These are phyloP conservation scores for Tragelaphus buxtoni DNA, from an alignment of 2,113 vertebrate species.

Conservation along the genomic window DNA sequence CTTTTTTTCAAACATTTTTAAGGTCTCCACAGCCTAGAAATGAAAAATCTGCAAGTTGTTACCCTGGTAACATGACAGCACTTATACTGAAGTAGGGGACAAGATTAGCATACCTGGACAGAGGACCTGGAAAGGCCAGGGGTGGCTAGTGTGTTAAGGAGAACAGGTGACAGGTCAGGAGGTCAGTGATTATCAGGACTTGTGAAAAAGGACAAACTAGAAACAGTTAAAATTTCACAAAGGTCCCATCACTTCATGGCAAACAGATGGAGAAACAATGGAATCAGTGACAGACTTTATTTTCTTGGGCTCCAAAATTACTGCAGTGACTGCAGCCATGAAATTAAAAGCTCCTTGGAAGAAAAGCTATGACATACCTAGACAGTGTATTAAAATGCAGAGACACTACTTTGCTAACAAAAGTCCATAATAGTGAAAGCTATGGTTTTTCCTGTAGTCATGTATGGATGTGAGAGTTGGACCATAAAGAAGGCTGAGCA, in stretches of 20 bases:
- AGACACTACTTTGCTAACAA: background rate
- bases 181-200: background rate
- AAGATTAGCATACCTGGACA: background rate
- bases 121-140: background rate
- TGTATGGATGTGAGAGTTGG: background rate
- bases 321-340: background rate
- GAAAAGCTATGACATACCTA: background rate
- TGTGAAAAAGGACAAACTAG: background rate
- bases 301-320: background rate
- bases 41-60: slow-evolving; percentile 57
- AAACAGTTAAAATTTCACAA: background rate
- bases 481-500: background rate
- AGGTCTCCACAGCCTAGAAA: slow-evolving; percentile 91
- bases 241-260: background rate
- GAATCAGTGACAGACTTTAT: background rate
- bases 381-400: background rate
- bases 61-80: background rate
- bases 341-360: background rate
- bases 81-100: background rate
- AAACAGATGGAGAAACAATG: background rate
- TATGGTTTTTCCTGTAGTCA: background rate
- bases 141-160: background rate
- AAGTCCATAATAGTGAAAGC: background rate
- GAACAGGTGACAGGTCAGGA: background rate
- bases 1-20: slow-evolving; percentile 98